Percentiles rank a stretch among this genome's conserved stretches.
These are phyloP conservation scores for Ganaspis sp. DNA, from an alignment of 1,140 invertebrate genomes.

Conservation along the genomic window DNA sequence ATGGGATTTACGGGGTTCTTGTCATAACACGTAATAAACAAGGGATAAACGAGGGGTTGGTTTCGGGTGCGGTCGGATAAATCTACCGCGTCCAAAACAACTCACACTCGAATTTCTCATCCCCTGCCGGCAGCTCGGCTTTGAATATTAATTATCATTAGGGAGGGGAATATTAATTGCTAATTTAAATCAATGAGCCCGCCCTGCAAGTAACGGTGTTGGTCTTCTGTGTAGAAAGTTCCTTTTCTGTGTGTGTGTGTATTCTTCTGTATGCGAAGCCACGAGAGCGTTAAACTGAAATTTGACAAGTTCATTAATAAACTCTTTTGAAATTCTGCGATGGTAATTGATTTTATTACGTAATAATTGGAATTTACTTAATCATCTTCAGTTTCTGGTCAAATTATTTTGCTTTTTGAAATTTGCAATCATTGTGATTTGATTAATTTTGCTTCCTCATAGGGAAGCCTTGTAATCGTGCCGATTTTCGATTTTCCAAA, in stretches of 20 bases:
- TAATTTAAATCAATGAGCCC: constrained; percentile 13
- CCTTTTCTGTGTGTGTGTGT: neutral
- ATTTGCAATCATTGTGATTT: too few relatives aligned
- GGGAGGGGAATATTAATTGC: constrained; percentile 3
- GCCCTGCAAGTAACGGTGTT: neutral
- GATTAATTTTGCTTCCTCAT: too few relatives aligned
- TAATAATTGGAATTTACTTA: too few relatives aligned
- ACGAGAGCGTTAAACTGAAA: constrained; percentile 62
- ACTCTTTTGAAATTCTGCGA: constrained; percentile 56
- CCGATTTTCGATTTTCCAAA: too few relatives aligned
- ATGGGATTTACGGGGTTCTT: constrained; percentile 9
- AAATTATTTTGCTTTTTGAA: too few relatives aligned
- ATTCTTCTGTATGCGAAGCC: constrained; percentile 27
- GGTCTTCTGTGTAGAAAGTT: neutral
- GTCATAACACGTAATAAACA: constrained; percentile 8
- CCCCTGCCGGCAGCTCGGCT: neutral
- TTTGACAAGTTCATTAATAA: constrained; percentile 71
- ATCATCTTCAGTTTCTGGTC: too few relatives aligned
- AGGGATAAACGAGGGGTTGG: constrained; percentile 20
- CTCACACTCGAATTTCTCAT: neutral
- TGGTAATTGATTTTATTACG: constrained; percentile 66
- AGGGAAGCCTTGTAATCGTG: too few relatives aligned
- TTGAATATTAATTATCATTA: neutral
- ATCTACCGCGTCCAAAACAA: neutral
- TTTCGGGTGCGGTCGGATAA: neutral